Conservation (phyloP, 37 sponge, comb jelly and placozoan genomes). For the Amphimedon queenslandica region DNA sequence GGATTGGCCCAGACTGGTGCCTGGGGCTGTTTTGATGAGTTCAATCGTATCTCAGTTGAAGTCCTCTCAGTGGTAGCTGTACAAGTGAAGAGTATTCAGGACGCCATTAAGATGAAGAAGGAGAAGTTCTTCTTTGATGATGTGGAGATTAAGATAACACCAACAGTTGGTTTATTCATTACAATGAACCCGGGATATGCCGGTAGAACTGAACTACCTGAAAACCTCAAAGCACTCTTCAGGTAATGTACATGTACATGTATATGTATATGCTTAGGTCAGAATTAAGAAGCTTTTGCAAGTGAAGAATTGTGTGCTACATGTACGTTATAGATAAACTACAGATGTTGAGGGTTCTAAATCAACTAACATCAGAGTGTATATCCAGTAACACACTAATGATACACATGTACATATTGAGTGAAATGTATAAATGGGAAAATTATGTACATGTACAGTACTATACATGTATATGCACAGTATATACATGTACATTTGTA, state of each 20-base stretch:
- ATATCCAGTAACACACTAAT: background rate
- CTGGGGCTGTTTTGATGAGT: slow-evolving; percentile 99
- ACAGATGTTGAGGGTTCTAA: too few relatives aligned
- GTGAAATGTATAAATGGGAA: background rate
- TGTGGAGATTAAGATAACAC: slow-evolving; percentile 75
- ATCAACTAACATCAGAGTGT: background rate
- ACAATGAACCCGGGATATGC: slow-evolving; percentile 99
- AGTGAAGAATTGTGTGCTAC: background rate
- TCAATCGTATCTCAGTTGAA: slow-evolving; percentile 96
- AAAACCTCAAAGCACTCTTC: slow-evolving; percentile 97
- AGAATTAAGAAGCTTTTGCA: background rate
- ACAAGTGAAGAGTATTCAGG: slow-evolving; percentile 97
- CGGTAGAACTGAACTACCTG: slow-evolving; percentile 96
- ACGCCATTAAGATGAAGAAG: slow-evolving; percentile 95
- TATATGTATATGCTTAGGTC: background rate
- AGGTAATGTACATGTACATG: slow-evolving; percentile 43
- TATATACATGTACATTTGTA: background rate
- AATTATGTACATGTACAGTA: background rate
- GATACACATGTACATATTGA: slow-evolving; percentile 3
- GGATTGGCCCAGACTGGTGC: slow-evolving; percentile 97
- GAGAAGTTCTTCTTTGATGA: slow-evolving; percentile 86
- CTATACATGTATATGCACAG: slow-evolving; percentile 1
- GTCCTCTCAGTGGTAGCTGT: slow-evolving; percentile 98
- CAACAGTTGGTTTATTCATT: slow-evolving; percentile 96
- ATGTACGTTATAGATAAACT: too few relatives aligned